Evolutionary conservation across 2,113 vertebrate species (phyloP).

Genomic region (Ammodytes dubius): DNA sequence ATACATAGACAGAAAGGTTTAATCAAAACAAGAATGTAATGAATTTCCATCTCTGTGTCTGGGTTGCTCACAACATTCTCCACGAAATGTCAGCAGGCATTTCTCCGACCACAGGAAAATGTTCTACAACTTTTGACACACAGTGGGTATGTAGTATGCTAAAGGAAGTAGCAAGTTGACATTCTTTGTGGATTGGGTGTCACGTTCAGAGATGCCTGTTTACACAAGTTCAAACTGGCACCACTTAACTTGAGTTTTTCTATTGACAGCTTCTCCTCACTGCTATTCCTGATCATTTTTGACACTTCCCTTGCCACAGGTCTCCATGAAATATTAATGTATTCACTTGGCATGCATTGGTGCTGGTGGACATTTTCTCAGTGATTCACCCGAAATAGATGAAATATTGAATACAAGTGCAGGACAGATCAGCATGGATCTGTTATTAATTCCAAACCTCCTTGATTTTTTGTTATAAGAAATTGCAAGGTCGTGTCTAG

Average conservation of each 20-base stretch:
- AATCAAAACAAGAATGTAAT: background rate
- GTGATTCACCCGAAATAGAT: background rate
- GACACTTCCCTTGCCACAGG: background rate
- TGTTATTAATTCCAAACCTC: too few species aligned
- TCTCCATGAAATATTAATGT: background rate
- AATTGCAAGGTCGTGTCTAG: background rate
- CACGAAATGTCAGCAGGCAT: conserved; percentile 5
- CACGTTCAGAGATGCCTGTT: background rate
- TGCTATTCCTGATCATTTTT: conserved; percentile 8
- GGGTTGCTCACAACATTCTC: background rate
- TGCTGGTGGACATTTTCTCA: background rate
- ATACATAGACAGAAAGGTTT: background rate
- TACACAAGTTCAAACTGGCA: background rate
- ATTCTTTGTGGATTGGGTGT: background rate
- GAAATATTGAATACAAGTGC: background rate
- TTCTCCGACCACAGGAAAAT: background rate
- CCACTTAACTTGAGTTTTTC: background rate
- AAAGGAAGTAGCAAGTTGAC: background rate
- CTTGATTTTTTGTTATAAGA: background rate
- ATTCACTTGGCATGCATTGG: conserved; percentile 1
- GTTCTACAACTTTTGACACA: background rate
- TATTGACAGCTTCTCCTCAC: conserved; percentile 13
- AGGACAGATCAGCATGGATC: too few species aligned
- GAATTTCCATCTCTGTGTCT: background rate
- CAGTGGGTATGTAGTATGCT: background rate